Base-by-base conservation (phyloP, 2,113 vertebrate genomes). In the Centropus bengalensis region DNA sequence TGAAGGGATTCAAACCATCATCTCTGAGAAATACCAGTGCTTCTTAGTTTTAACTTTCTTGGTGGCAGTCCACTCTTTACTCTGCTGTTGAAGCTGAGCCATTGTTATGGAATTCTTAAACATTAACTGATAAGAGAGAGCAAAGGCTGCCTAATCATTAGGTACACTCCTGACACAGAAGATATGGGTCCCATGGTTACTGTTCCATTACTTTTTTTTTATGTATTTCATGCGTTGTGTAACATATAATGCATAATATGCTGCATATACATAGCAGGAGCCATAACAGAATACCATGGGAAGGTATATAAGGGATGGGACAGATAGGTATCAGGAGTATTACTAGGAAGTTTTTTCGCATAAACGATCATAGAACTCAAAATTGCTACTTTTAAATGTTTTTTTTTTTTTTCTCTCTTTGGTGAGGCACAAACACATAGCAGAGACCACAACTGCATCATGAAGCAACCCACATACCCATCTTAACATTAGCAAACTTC, bases 51-150 rank as follows among this genome's bases (percentile, higher is more conserved):
- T 80, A 49, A 45, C 32, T 69, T 88, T 47, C 69, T 63, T 38
- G 20, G 54, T 42, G 44, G 28, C 87, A 30, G n/a, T 9, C 36
- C 51, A 54, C 15, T 49, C 77, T 52, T 55, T 84, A 44, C 58
- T 82, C 15, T 63, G 49, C 51, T 54, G 14, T 3, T 58, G 52
- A 67, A 70, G 47, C 5, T 63, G 40, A 86, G 49, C 54, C 44
- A 68, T n/a, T 76, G 71, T 38, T 62, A 86, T 44, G 45, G 45
- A 83, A 88, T 80, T 88, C 86, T 94, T 83, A 64, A 79, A 86
- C n/a, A 33, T 68, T 71, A 92, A 80, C 76, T 73, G 76, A 12
- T 55, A 68, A 83, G 63, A 68, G 28, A 71, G 20, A 88, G 54
- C 58, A 92, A 94, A 86, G 67, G 40, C 80, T 88, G 55, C 16